phyloP scores from a whole-genome alignment of 2,113 vertebrate genomes.

The Esox niger region DNA sequence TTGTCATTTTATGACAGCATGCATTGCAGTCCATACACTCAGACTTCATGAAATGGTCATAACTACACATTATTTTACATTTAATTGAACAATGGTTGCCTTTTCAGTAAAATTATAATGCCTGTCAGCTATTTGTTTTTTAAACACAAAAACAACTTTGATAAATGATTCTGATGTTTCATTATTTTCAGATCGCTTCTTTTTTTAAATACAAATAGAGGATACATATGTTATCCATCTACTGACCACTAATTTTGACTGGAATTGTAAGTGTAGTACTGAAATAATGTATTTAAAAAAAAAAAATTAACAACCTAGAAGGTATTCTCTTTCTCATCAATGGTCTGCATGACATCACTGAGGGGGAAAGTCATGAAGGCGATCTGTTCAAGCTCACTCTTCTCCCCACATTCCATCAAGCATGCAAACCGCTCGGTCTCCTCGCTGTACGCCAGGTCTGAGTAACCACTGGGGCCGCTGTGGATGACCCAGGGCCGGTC shows the following conservation, averaged over 20 bases:
- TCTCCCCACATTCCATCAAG: constrained; percentile 83
- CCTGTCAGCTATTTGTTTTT: neutral
- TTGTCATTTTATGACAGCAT: neutral
- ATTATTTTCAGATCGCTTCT: neutral
- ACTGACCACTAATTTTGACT: too few relatives aligned
- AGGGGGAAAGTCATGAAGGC: constrained; percentile 69
- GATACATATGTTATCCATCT: neutral
- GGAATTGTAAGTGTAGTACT: neutral
- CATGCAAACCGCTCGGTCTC: constrained; percentile 80
- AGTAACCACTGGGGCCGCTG: constrained; percentile 83
- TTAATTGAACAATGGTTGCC: too few relatives aligned
- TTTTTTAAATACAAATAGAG: neutral
- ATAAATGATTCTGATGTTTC: neutral
- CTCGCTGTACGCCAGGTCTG: constrained; percentile 80
- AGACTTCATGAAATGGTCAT: neutral
- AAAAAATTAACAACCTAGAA: neutral
- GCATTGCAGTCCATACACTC: neutral
- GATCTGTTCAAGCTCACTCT: constrained; percentile 72
- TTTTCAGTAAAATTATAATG: too few relatives aligned
- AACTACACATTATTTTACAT: neutral
- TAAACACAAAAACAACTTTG: neutral
- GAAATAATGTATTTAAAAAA: neutral
- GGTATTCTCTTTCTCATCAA: constrained; percentile 41
- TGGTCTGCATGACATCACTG: constrained; percentile 61
- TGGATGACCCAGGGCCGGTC: constrained; percentile 76